A percentile compares a stretch with the other conserved stretches of the same genome.
These are phyloP conservation scores for Syngnathoides biaculeatus DNA, from an alignment of 2,113 vertebrate species.

Conservation along the genomic window DNA sequence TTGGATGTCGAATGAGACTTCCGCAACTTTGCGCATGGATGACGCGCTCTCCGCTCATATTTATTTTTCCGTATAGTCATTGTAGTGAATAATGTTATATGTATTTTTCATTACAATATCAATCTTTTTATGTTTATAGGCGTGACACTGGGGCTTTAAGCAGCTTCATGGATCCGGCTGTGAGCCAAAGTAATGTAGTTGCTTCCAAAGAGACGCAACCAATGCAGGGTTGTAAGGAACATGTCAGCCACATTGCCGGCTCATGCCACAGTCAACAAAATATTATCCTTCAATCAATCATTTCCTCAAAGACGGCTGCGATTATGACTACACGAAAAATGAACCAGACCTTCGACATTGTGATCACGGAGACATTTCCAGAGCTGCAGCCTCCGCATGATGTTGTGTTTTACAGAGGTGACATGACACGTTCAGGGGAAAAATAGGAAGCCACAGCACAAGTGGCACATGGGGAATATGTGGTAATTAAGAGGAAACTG, in stretches of 20 bases:
- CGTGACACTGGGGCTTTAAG: no score
- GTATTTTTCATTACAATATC: no score
- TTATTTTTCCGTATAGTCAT: no score
- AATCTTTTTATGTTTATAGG: no score
- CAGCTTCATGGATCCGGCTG: conserved; percentile 18
- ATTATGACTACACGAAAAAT: not conserved
- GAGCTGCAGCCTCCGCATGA: conserved; percentile 10
- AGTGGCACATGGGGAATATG: conserved; percentile 48
- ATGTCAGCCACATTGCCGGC: conserved; percentile 29
- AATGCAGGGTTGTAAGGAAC: conserved; percentile 15
- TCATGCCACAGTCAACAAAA: conserved; percentile 11
- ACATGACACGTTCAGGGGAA: conserved; percentile 46
- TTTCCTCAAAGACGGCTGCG: not conserved
- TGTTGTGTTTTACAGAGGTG: conserved; percentile 34
- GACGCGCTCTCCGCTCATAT: no score
- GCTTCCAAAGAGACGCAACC: conserved; percentile 37
- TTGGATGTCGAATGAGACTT: no score
- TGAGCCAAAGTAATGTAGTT: conserved; percentile 36
- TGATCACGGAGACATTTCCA: not conserved
- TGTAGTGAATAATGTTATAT: no score
- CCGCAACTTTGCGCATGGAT: no score
- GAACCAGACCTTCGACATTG: conserved; percentile 6
- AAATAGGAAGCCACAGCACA: conserved; percentile 24
- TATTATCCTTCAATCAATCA: not conserved
- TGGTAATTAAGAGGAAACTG: conserved; percentile 60